Evolutionary conservation across 2,797 vertebrate genomes (phyloP), one percentile per base, ranked within the genome.

Genomic region (Crenichthys baileyi): DNA sequence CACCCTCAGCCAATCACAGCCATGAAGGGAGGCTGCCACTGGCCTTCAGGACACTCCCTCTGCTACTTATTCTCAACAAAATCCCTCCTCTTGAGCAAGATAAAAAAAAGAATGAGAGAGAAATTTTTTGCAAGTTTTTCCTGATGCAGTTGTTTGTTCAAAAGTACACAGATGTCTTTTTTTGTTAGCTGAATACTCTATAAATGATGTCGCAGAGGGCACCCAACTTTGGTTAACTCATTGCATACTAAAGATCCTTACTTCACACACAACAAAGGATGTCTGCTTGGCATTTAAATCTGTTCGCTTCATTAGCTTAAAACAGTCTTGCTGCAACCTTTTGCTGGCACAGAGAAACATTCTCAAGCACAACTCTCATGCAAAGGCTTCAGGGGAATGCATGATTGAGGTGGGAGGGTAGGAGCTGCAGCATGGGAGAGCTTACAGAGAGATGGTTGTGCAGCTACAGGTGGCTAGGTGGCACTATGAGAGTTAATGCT

Each of bases 381-480:
- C 31, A 78, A 51, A 53, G 51, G 44, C 60, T n/a, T 44, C 15
- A 72, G 50, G 44, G 72, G 48, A 50, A 24, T 36, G 55, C 71
- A 75, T 83, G 78, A 83, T 76, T 83, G 36, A 77, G 70, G 72
- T 60, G 31, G 71, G 70, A 46, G 79, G 53, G 72, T 41, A 78
- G 50, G 71, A 31, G 81, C 48, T 70, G 70, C 70, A 73, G 60
- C 41, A 41, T 58, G 24, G 73, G 75, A 73, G 70, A 72, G n/a
- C 48, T 77, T 65, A 81, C 68, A 65, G 78, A 89, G 76, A 76
- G 56, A 51, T 75, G 24, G 72, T 24, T 84, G 79, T 74, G 83
- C 82, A 88, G 84, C 85, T 91, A 94, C 91, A 95, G 94, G 93
- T 95, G 94, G 87, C 87, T 88, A 79, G 79, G 75, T 80, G 82